phyloP scores from a whole-genome alignment of 2,113 vertebrate genomes.

The Plecturocebus donacophilus region DNA sequence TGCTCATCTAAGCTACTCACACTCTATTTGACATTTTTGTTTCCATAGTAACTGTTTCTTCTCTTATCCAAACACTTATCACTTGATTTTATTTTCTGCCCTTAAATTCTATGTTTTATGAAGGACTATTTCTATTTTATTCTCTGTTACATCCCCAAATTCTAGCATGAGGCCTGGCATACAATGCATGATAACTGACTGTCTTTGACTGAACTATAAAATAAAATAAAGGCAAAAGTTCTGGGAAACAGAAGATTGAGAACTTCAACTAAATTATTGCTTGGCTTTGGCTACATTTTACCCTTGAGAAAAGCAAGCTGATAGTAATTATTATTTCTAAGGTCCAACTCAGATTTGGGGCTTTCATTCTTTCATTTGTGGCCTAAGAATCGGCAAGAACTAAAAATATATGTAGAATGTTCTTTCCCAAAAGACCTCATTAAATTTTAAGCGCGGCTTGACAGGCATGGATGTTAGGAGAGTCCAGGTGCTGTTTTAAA shows the following conservation, averaged over 20 bases:
- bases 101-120: background rate
- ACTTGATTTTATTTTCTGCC: background rate
- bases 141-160: background rate
- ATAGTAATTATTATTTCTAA: background rate
- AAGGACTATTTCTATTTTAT: background rate
- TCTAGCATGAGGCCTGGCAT: background rate
- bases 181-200: background rate
- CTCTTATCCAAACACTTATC: background rate
- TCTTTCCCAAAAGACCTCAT: conserved; percentile 2
- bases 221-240: background rate
- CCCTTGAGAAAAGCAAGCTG: background rate
- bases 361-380: background rate
- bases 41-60: background rate
- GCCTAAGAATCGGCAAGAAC: background rate
- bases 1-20: background rate
- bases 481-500: conserved; percentile 39
- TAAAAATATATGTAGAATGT: background rate
- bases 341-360: background rate
- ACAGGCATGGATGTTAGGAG: background rate
- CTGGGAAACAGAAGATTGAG: background rate
- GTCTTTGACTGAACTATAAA: background rate
- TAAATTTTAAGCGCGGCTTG: conserved; percentile 50
- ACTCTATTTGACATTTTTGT: background rate
- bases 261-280: background rate
- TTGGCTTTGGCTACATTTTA: background rate